Percentiles rank a stretch among this genome's conserved stretches.
phyloP scores from a whole-genome alignment of 2,113 vertebrate genomes.

The Corydoras maculifer region DNA sequence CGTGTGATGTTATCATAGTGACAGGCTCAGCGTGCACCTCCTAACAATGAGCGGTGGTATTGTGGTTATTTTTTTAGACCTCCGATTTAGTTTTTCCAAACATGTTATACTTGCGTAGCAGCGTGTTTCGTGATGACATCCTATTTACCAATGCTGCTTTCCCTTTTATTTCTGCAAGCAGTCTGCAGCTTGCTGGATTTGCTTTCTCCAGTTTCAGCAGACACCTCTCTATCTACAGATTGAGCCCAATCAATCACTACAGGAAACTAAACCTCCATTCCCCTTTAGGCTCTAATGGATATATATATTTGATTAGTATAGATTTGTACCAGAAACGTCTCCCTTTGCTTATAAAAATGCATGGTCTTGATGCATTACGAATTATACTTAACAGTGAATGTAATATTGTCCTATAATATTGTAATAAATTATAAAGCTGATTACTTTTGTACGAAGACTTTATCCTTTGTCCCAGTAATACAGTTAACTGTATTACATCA shows the following conservation, averaged over 20 bases:
- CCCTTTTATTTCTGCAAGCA: neutral
- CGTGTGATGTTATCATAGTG: no score
- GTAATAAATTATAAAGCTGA: slow-evolving; percentile 13
- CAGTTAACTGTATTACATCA: neutral
- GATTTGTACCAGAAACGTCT: slow-evolving; percentile 30
- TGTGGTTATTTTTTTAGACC: no score
- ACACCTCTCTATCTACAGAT: slow-evolving; percentile 32
- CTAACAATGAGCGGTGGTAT: no score
- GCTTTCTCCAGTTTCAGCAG: slow-evolving; percentile 23
- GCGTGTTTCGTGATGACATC: neutral
- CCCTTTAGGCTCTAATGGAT: slow-evolving; percentile 27
- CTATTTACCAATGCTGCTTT: neutral
- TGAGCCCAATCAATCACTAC: slow-evolving; percentile 34
- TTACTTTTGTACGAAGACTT: slow-evolving; percentile 23
- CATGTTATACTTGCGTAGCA: no score
- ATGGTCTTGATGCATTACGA: slow-evolving; percentile 4
- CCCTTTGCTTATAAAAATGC: slow-evolving; percentile 22
- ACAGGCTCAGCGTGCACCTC: no score
- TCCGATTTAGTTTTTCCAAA: no score
- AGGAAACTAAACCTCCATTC: slow-evolving; percentile 9
- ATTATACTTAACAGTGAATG: slow-evolving; percentile 26
- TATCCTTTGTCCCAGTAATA: slow-evolving; percentile 35
- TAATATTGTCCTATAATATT: slow-evolving; percentile 20
- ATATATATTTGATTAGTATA: slow-evolving; percentile 39
- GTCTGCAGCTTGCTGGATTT: neutral